These are phyloP conservation scores for Zosterops hypoxanthus DNA, from an alignment of 2,113 vertebrate species.

Conservation along the genomic window DNA sequence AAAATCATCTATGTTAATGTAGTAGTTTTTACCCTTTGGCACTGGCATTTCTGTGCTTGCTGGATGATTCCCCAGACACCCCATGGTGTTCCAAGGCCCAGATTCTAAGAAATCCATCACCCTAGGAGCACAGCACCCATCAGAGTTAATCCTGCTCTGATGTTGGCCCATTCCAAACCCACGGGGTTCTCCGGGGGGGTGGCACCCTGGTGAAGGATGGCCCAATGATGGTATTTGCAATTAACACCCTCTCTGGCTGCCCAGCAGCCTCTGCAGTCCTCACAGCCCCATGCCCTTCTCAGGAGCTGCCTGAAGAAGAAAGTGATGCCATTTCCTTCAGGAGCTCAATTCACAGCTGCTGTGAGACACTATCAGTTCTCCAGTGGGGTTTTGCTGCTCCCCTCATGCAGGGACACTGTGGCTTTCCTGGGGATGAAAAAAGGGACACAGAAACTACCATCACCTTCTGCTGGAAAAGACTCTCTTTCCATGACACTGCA, in stretches of 20 bases:
- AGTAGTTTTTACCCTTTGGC: neutral
- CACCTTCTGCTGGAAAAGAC: neutral
- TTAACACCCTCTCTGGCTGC: neutral
- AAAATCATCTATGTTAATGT: accelerated
- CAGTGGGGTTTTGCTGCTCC: neutral
- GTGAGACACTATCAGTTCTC: neutral
- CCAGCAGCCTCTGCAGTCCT: neutral
- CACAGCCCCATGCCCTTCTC: neutral
- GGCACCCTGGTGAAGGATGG: accelerated
- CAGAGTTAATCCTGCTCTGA: neutral
- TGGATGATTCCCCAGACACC: neutral
- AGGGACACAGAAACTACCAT: neutral
- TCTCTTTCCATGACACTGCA: neutral
- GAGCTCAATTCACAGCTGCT: neutral
- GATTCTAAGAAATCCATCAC: accelerated
- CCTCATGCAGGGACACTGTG: neutral
- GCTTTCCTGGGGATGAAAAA: neutral
- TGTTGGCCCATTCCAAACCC: neutral
- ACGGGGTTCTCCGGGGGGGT: accelerated
- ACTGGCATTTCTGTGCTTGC: accelerated
- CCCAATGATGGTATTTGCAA: accelerated
- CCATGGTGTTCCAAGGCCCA: neutral
- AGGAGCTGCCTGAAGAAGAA: neutral
- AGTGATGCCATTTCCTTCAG: neutral
- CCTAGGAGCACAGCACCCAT: accelerated